Evolutionary conservation across 2,888 invertebrate genomes (phyloP), one percentile per base, ranked within the genome.

Genomic region (Machimus rusticus): DNA sequence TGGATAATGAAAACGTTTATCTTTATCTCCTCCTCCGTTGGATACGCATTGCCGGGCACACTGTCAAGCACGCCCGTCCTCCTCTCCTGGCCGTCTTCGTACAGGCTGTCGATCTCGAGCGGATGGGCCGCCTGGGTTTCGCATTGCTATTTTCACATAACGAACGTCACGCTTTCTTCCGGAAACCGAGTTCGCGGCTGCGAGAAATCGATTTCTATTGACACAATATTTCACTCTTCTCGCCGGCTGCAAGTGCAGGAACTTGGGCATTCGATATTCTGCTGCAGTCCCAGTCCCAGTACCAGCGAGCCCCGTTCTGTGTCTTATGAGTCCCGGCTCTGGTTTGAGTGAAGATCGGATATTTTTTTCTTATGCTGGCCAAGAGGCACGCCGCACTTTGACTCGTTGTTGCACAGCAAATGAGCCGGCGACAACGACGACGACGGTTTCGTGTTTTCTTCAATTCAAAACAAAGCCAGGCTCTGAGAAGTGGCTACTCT

Each of bases 161-260:
- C 85, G 85, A 74, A 46, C 74, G 85, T 85, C 74, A 74, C 85
- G 85, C 74, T 85, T 85, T 85, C 85, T 85, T 85, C 74, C 85
- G 85, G 85, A 74, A 85, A 57, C 85, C 85, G 46, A 84, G 37
- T 46, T 12, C 74, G 46, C 85, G 85, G 39, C 23, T 74, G 43
- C 23, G 46, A 31, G 85, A 85, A 85, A 85, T 85, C 74, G 85
- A 85, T 85, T 85, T 85, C 85, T 85, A 85, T 85, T 85, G 85
- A 85, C 85, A 74, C 74, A 85, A 39, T 55, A 84, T 74, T 37
- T 28, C 66, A 66, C 66, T 23, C 66, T 23, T 12, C 66, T 39
- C 19, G 51, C 12, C 34, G 16, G 16, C 55, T 57, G 82, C 43
- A 66, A 79, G 28, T 82, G 82, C 82, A 82, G 55, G 23, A 28